Base-by-base conservation (phyloP, 2,888 invertebrate species). In the Yponomeuta cagnagella region DNA sequence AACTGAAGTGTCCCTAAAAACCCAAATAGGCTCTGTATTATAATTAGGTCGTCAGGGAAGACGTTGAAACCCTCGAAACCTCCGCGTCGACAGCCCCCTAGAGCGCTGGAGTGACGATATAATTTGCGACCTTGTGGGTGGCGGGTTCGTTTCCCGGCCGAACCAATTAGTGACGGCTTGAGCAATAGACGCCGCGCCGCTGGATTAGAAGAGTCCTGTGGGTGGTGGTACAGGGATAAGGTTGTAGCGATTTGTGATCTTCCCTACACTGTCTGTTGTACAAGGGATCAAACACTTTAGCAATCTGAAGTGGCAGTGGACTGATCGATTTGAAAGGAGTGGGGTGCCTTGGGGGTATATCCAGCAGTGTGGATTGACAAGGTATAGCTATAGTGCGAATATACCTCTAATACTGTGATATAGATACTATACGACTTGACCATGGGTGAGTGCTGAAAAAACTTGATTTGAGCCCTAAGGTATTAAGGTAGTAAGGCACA, bases 121-220 rank as follows among this genome's bases (percentile, higher is more conserved):
- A 58, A 58, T 58, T 58, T 58, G 52, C 52, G 52, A 58, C 52
- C 52, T 12, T 30, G 52, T 73, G 75, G 76, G 74, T 73, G 73
- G 73, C 72, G 70, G 72, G 64, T 48, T 69, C 66, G 73, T 69
- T 63, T 63, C 73, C 73, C 72, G 74, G 72, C 70, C 65, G 74
- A 73, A 76, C 72, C 83, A 82, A 84, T 85, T 85, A 84, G 81
- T 78, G 77, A 74, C 80, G 81, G 78, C 75, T 76, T 73, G 73
- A 74, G 76, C 74, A 71, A 74, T 73, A 73, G 74, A 75, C 74
- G 76, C 77, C 78, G 79, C 33, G 33, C 72, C 75, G 72, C 74
- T 72, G 78, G 78, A 76, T 76, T 76, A 73, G 65, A 30, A 12
- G 10, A 30, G 65, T 33, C 12, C 12, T 65, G 65, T 1, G 65